These are phyloP conservation scores for Melanocharis versteri DNA, from an alignment of 2,113 vertebrate genomes.

Conservation along the genomic window DNA sequence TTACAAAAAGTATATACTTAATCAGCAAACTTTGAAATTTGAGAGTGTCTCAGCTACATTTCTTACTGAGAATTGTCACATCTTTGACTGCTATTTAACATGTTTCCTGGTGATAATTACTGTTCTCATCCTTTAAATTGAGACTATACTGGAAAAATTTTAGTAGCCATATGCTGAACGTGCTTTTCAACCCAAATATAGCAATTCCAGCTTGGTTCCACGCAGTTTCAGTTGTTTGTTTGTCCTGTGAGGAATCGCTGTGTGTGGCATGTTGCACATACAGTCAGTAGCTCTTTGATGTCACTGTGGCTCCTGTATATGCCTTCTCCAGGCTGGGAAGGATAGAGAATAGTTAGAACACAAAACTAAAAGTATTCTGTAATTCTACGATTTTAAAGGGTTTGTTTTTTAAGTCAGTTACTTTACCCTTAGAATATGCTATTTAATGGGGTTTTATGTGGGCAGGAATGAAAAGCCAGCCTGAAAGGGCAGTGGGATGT, in stretches of 20 bases:
- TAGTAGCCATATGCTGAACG: not conserved
- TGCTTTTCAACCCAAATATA: not conserved
- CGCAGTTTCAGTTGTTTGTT: not conserved
- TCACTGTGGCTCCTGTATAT: not conserved
- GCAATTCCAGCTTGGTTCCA: not conserved
- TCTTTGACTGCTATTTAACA: not conserved
- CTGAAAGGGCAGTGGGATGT: rapidly evolving
- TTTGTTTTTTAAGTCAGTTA: not conserved
- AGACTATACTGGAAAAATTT: not conserved
- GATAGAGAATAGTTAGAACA: not conserved
- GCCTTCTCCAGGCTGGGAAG: not conserved
- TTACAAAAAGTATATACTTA: not conserved
- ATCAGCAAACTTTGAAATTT: not conserved
- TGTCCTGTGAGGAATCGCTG: not conserved
- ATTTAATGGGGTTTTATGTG: not conserved
- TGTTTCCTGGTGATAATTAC: not conserved
- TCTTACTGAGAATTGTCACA: not conserved
- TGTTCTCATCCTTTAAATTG: not conserved
- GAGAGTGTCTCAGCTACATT: not conserved
- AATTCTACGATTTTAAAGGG: not conserved
- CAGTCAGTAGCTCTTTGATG: not conserved
- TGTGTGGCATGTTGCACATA: not conserved
- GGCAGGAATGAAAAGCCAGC: not conserved
- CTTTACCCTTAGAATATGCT: not conserved
- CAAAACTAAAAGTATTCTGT: not conserved